Evolutionary conservation across 2,797 vertebrate genomes (phyloP), one percentile per base, ranked within the genome.

Genomic region (Sebastes vulpes): DNA sequence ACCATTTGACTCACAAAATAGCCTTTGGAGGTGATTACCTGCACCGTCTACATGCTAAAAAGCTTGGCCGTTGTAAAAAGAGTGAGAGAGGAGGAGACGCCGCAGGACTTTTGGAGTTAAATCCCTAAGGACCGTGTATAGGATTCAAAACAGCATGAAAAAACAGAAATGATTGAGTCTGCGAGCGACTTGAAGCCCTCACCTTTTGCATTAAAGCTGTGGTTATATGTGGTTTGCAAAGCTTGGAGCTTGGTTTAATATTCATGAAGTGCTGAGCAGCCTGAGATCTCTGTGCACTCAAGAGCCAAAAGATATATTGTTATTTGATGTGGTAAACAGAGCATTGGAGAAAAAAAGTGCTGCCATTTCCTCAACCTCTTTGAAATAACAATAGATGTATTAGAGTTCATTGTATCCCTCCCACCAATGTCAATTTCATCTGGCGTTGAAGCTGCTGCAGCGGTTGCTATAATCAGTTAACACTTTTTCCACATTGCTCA

Each of bases 171-270:
- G 50, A 68, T 5, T 71, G 59, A 81, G 75, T 58, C 74, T 57
- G 52, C 26, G 2, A 70, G 68, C n/a, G 18, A 64, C 79, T 86
- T 88, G 58, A 87, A 88, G 65, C 75, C 32, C 32, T 75, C 63
- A 83, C 46, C 68, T 74, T 48, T 68, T 56, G 57, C 63, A 69
- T 79, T 82, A 78, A 72, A 78, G 71, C 54, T 60, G 48, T 25
- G 25, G 83, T 85, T 77, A 72, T 70, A 75, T 79, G 14, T 46
- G 71, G 79, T 79, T 91, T 77, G 32, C 68, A 75, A 81, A 67
- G 81, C 85, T 91, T 60, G 56, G 66, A 84, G 84, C 82, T 56
- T 2, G 28, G 66, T 87, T 94, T 87, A 92, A 89, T 91, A 94
- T 92, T 86, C 81, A 92, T 89, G 75, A 91, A 74, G 54, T 58